Evolutionary conservation across 2,888 invertebrate species (phyloP).

Genomic region (Mesochorus sp.): DNA sequence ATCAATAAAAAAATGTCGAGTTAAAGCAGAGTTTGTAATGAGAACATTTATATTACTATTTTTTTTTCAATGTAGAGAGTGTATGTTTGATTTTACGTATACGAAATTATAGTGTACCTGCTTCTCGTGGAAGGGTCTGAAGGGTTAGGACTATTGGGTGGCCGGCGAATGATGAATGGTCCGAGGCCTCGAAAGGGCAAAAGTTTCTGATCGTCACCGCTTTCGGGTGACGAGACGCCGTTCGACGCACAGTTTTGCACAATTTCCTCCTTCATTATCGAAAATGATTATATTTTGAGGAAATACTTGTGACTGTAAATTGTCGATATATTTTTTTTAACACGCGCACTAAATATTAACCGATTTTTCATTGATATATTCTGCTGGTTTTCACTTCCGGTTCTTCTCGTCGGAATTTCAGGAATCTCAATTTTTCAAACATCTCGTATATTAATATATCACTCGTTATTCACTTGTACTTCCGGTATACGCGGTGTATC

Average conservation of each 20-base stretch:
- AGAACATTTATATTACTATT: too few species aligned
- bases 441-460: too few species aligned
- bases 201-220: conserved; percentile 72
- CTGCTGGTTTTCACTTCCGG: too few species aligned
- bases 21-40: not conserved
- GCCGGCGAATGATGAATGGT: conserved; percentile 69
- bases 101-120: conserved; percentile 69
- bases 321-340: conserved; percentile 12
- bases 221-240: conserved; percentile 63
- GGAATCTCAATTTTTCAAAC: too few species aligned
- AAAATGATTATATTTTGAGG: too few species aligned
- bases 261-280: conserved; percentile 69
- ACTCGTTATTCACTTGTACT: too few species aligned
- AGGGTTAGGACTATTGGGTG: conserved; percentile 69
- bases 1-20: too few species aligned
- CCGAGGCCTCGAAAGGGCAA: conserved; percentile 65
- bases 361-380: too few species aligned
- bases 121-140: conserved; percentile 72
- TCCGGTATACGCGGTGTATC: too few species aligned
- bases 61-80: too few species aligned
- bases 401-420: too few species aligned
- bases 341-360: not conserved
- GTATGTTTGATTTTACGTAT: not conserved
- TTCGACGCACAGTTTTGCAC: conserved; percentile 50
- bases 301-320: not conserved